A percentile compares a stretch with the other conserved stretches of the same genome.
phyloP scores from a whole-genome alignment of 2,113 vertebrate species.

The Eira barbara region DNA sequence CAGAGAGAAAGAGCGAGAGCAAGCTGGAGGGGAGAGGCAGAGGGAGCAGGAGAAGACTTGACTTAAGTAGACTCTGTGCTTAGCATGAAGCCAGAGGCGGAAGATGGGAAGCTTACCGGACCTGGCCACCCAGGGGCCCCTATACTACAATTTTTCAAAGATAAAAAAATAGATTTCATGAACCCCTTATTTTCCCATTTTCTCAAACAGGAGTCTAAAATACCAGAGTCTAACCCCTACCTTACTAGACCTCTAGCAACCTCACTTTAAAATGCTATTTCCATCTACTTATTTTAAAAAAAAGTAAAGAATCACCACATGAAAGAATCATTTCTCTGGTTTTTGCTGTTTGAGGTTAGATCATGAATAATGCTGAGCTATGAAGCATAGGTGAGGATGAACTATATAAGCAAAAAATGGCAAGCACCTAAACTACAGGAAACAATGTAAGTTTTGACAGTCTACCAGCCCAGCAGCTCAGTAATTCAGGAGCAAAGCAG shows the following conservation, averaged over 20 bases:
- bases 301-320: neutral
- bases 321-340: neutral
- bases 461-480: neutral
- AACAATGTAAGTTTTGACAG: neutral
- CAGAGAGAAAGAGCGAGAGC: neutral
- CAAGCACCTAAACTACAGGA: neutral
- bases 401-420: neutral
- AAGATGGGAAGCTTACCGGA: neutral
- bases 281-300: neutral
- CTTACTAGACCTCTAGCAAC: neutral
- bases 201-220: neutral
- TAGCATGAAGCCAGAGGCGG: neutral
- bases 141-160: neutral
- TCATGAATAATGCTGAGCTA: neutral
- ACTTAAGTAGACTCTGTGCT: neutral
- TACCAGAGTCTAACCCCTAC: neutral
- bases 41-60: neutral
- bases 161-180: neutral
- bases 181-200: neutral
- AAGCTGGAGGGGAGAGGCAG: neutral
- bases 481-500: neutral
- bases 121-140: neutral
- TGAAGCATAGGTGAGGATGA: neutral
- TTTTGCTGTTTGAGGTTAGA: neutral
- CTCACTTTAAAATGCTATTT: neutral